Evolutionary conservation across 2,888 invertebrate species (phyloP), one percentile per base, ranked within the genome.

Genomic region (Lasioglossum figueresi): DNA sequence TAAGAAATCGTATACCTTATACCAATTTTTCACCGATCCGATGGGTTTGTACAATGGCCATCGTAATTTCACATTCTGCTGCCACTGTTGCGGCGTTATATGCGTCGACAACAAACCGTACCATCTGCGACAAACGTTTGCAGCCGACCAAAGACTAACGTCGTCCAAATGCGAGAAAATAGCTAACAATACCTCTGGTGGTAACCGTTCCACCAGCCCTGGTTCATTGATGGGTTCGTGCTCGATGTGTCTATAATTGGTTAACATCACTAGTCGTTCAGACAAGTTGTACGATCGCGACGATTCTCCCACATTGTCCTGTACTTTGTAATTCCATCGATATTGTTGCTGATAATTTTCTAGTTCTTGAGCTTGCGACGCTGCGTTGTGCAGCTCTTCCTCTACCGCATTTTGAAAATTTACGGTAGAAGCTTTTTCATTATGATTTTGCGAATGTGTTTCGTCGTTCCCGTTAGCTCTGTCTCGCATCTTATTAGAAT

Each of bases 101-200:
- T 98, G 97, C 87, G 97, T 97, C 81, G 97, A 96, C 79, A 99
- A 96, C 52, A 99, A 96, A 68, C 97, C 96, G 88, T 97, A 96
- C 99, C 99, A 99, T 88, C 98, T 97, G 88, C 96, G 96, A 94
- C 98, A 98, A 48, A 98, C 99, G 94, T 97, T 97, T 63, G 98
- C 97, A 82, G 98, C 98, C 92, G 97, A 98, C 97, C 98, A 98
- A 91, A 99, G 96, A 0, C 99, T 98, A 93, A 99, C 96, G 95
- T 99, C 99, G 94, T 99, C 99, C 93, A 99, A 95, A 95, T 98
- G 98, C 76, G 97, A 97, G 95, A 99, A 99, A 86, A 99, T 98
- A 88, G 97, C 97, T 76, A 99, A 96, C 93, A 99, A 95, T 90
- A 99, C 98, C 96, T 97, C 97, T 78, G 97, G 97, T 31, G 97